Evolutionary conservation across 1,140 invertebrate genomes (phyloP).

Genomic region (Panonychus citri): DNA sequence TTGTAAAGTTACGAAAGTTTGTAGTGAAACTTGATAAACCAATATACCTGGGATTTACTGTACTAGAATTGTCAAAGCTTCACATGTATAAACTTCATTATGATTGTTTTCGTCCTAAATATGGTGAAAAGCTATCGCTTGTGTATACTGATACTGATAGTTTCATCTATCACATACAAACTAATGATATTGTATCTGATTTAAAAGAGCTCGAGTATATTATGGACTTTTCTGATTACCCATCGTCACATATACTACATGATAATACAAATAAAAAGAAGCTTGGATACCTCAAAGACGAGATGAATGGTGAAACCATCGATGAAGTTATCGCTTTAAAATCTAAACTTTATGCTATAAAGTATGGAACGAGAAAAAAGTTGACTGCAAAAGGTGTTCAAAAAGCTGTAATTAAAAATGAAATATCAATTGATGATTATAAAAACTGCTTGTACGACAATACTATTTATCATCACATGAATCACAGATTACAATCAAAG

Average conservation of each 20-base stretch:
- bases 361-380: not conserved
- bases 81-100: conserved; percentile 20
- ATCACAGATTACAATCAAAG: not conserved
- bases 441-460: not conserved
- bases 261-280: conserved; percentile 25
- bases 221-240: conserved; percentile 15
- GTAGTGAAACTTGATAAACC: conserved; percentile 16
- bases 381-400: not conserved
- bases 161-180: conserved; percentile 11
- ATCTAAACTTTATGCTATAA: conserved; percentile 17
- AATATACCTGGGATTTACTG: conserved; percentile 16
- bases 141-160: conserved; percentile 13
- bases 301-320: conserved; percentile 22
- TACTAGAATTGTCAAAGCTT: conserved; percentile 17
- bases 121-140: conserved; percentile 10
- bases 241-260: conserved; percentile 7
- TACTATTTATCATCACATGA: not conserved
- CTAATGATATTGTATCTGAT: conserved; percentile 12
- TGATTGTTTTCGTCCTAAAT: conserved; percentile 15
- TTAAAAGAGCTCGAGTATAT: conserved; percentile 10
- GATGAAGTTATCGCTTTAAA: conserved; percentile 22
- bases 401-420: not conserved
- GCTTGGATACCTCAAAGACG: conserved; percentile 28
- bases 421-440: not conserved
- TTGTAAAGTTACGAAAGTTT: conserved; percentile 12